Base-by-base conservation (phyloP, 92 coral and sea anemone genomes). In the Metridium senile region DNA sequence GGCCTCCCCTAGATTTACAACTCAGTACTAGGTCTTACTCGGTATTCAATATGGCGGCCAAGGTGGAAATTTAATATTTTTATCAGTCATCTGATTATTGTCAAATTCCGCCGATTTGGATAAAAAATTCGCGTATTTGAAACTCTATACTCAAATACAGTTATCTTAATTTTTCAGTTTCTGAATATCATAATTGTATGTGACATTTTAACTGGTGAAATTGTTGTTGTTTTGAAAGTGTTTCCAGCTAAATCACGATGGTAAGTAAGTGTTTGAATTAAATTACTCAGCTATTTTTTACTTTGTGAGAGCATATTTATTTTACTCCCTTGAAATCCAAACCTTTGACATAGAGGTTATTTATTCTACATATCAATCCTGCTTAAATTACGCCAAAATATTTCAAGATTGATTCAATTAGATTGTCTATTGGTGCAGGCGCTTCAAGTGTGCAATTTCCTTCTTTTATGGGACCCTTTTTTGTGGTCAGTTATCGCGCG, bases 11-110 rank as follows among this genome's bases (percentile, higher is more conserved):
- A 26, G 19, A 2, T 21, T 23, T 61, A 27, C 7, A 63, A 23
- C 1, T 63, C 69, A 19, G 35, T 63, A 19, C 78, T 31, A n/a
- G 33, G 68, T 35, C 23, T 57, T 73, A 11, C 78, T 32, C 78
- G 78, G 68, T 58, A n/a, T 73, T 58, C 78, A 73, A 73, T 1
- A 73, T 73, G 78, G 78, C 78, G 67, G 68, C 16, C 78, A 62
- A n/a, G 68, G 20, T 26, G 32, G 78, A 73, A 73, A 73, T 73
- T 73, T 39, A 73, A 73, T 73, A 58, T 73, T 58, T 23, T 30
- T 28, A 63, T 27, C 56, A 34, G 68, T 18, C 66, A 73, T 58
- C 78, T 73, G 78, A 73, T 57, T 73, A 73, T 73, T 67, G 67
- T 73, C 67, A 73, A 54, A 31, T 73, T 58, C 58, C 8, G 34